A percentile compares a stretch with the other conserved stretches of the same genome.
phyloP scores from a whole-genome alignment of 2,113 vertebrate genomes.

The Vidua chalybeata region DNA sequence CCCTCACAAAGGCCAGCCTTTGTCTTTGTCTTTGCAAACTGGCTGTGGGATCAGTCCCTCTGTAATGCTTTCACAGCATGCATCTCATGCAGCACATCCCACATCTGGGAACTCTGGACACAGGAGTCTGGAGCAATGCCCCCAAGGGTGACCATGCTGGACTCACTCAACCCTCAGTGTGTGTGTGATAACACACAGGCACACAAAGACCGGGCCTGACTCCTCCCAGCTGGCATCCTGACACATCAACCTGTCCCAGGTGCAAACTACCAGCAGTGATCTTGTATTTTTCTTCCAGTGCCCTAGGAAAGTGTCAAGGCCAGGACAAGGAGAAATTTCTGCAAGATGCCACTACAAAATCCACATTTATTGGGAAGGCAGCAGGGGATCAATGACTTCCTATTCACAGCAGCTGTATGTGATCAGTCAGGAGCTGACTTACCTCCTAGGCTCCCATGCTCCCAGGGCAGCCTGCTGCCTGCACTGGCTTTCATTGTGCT shows the following conservation, averaged over 20 bases:
- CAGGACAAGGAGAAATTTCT: not conserved
- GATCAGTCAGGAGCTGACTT: not conserved
- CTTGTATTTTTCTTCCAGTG: not conserved
- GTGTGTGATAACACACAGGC: not conserved
- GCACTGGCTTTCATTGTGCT: not conserved
- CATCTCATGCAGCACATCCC: accelerated
- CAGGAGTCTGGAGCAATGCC: not conserved
- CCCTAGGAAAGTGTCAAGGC: not conserved
- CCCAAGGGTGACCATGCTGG: not conserved
- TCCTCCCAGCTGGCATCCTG: not conserved
- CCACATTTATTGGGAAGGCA: not conserved
- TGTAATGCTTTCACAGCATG: not conserved
- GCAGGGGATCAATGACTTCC: not conserved
- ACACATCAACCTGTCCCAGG: not conserved
- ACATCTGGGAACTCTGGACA: not conserved
- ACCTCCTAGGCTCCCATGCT: not conserved
- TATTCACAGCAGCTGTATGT: not conserved
- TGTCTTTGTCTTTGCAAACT: not conserved
- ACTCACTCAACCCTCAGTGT: not conserved
- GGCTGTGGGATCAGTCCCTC: not conserved
- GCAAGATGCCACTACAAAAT: not conserved
- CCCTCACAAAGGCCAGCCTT: not conserved
- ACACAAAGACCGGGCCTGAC: not conserved
- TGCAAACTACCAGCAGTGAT: not conserved
- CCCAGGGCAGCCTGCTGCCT: not conserved